These are phyloP conservation scores for Ornithoptera priamus DNA, from an alignment of 2,888 invertebrate genomes.

Conservation along the genomic window DNA sequence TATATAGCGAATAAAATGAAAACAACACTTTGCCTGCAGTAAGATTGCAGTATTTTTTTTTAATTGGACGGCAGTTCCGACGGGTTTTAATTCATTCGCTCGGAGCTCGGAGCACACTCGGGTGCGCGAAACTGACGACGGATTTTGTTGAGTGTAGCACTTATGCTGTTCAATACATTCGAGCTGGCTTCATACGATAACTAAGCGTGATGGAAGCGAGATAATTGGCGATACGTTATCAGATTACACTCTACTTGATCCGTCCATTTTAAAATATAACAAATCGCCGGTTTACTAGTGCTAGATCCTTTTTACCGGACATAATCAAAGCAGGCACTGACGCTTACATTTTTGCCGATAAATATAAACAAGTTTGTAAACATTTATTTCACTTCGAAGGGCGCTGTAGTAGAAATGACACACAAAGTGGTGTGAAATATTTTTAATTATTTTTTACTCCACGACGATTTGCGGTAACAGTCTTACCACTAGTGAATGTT, in stretches of 20 bases:
- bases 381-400: too few relatives aligned
- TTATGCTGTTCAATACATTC: slow-evolving; percentile 14
- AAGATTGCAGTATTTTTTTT: not conserved
- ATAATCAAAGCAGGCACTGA: too few relatives aligned
- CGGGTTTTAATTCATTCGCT: slow-evolving; percentile 17
- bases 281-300: not conserved
- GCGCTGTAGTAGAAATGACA: too few relatives aligned
- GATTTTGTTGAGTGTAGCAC: slow-evolving; percentile 13
- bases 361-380: too few relatives aligned
- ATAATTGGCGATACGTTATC: slow-evolving; percentile 27
- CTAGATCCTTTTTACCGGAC: too few relatives aligned
- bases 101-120: slow-evolving; percentile 8
- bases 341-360: too few relatives aligned
- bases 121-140: not conserved
- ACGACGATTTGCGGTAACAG: too few relatives aligned
- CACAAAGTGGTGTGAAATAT: too few relatives aligned
- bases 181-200: slow-evolving; percentile 1
- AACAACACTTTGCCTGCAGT: not conserved
- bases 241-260: slow-evolving; percentile 22
- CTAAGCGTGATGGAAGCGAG: slow-evolving; percentile 10
- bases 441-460: too few relatives aligned
- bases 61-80: slow-evolving; percentile 27
- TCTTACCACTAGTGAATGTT: too few relatives aligned
- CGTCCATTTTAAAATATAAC: slow-evolving; percentile 9
- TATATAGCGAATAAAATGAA: not conserved